Evolutionary conservation across 2,888 invertebrate species (phyloP).

Genomic region (Andrena chrysosceles): DNA sequence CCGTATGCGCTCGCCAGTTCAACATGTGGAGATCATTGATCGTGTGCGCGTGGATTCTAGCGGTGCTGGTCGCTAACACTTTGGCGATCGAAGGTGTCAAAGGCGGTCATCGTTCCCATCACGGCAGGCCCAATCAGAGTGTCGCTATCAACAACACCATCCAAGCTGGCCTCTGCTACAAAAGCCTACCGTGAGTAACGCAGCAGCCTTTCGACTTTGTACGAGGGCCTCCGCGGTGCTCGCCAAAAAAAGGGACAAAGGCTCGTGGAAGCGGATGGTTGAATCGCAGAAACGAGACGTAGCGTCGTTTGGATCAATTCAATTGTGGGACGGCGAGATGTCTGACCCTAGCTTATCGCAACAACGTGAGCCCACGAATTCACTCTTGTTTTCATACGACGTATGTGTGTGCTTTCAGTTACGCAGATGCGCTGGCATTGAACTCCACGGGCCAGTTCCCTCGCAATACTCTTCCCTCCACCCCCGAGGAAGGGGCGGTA

Average conservation of each 20-base stretch:
- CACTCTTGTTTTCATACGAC: neutral
- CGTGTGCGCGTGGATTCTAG: conserved; percentile 53
- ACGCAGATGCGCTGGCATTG: conserved; percentile 58
- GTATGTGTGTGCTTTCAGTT: conserved; percentile 50
- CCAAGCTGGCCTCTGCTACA: conserved; percentile 87
- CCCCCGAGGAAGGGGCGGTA: conserved; percentile 67
- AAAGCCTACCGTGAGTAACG: conserved; percentile 89
- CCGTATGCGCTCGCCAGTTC: conserved; percentile 63
- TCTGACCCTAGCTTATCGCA: conserved; percentile 23
- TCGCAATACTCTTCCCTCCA: conserved; percentile 64
- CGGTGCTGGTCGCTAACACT: conserved; percentile 58
- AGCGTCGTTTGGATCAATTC: neutral
- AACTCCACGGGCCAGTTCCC: conserved; percentile 61
- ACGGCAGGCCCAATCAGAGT: conserved; percentile 28
- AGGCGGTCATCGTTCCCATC: conserved; percentile 66
- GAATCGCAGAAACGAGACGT: neutral
- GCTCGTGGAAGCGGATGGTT: too few species aligned
- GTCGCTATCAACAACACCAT: conserved; percentile 62
- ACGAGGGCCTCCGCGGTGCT: neutral
- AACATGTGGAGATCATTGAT: conserved; percentile 75
- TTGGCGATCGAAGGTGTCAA: conserved; percentile 75
- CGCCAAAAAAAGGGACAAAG: neutral
- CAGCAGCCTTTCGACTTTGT: neutral
- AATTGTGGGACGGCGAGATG: conserved; percentile 11
- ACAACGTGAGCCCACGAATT: neutral